phyloP scores from a whole-genome alignment of 2,797 vertebrate species.

The Pteronotus mesoamericanus region DNA sequence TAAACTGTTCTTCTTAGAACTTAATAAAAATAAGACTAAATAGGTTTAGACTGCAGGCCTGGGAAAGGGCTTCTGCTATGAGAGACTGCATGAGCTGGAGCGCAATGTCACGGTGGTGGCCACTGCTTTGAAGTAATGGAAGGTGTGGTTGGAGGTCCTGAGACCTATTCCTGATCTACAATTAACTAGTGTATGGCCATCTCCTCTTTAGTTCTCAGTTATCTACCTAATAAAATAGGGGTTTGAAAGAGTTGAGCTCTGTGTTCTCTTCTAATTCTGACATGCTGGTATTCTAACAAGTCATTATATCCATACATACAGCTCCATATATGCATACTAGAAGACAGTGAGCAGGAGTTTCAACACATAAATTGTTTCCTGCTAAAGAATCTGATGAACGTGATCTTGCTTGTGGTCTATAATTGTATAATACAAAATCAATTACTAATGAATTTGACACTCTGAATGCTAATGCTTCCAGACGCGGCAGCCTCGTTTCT shows the following conservation, averaged over 20 bases:
- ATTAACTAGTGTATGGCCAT: not conserved
- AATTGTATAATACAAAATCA: not conserved
- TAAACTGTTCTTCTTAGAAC: not conserved
- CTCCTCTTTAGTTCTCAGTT: not conserved
- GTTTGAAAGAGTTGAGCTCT: not conserved
- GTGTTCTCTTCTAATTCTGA: not conserved
- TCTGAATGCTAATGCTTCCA: not conserved
- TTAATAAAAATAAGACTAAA: conserved; percentile 13
- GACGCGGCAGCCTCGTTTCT: not conserved
- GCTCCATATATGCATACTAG: not conserved
- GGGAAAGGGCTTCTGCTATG: not conserved
- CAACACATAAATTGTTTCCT: not conserved
- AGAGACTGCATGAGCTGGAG: not conserved
- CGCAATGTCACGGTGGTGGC: not conserved
- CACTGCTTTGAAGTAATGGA: not conserved
- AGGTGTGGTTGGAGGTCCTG: not conserved
- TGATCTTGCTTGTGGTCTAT: not conserved
- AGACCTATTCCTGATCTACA: not conserved
- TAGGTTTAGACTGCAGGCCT: not conserved
- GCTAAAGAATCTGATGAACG: not conserved
- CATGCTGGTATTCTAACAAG: not conserved
- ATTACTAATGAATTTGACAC: not conserved
- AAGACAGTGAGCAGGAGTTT: not conserved
- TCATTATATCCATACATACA: not conserved
- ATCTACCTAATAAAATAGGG: not conserved